Evolutionary conservation across 2,797 vertebrate genomes (phyloP), one percentile per base, ranked within the genome.

Genomic region (Syndactyla subalaris): DNA sequence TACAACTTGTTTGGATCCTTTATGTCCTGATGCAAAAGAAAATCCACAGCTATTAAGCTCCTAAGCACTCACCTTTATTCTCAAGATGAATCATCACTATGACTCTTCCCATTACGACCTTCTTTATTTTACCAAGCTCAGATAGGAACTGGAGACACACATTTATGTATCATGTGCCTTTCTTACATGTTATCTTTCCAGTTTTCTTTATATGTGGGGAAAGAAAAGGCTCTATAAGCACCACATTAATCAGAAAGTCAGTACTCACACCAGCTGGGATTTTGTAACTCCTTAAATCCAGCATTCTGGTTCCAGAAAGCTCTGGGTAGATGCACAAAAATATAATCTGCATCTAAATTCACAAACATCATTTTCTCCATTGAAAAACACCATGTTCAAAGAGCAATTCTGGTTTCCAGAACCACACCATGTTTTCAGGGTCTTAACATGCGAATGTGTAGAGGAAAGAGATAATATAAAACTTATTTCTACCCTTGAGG

Each of bases 351-450:
- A 4, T 38, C 55, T 30, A 27, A 82, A 73, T 54, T 85, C 24
- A 88, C 51, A 51, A 73, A 24, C 1, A 0, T 22, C 0, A 29
- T 27, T 68, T 83, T 46, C 7, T 61, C 23, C 45, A 6, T 32
- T 52, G 39, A 82, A 92, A 89, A 82, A 41, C 8, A 45, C 5
- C 22, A 7, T 45, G 10, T 54, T 54, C 32, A 63, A 13, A 32
- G 81, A 81, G 16, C 8, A 78, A 65, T 41, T 14, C 24, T 48
- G 1, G 4, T 89, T 74, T 77, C 36, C 17, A 75, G 23, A 94
- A 52, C 4, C 14, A 48, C 7, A 27, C 0, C 8, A 26, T 14
- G 2, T 72, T 85, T 63, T 0, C 0, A 61, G 2, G 8, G 10
- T 76, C 39, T 54, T 52, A 79, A 71, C 23, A 51, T 3, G 51